Conservation (phyloP, 2,888 invertebrate genomes). For the Epistrophella euchroma region DNA sequence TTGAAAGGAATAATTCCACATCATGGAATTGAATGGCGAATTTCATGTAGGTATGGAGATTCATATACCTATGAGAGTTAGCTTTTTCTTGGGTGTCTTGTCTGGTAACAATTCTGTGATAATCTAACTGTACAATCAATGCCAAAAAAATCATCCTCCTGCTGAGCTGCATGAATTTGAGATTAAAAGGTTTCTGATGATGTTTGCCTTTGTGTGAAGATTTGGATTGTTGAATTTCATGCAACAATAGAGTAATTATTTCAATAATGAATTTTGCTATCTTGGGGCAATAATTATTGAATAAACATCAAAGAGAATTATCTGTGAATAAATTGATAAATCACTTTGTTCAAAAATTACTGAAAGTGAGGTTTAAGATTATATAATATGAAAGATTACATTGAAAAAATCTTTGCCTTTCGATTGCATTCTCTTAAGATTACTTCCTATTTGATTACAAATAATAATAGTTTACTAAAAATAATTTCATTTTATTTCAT, state of each 20-base stretch:
- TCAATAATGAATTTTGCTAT: neutral
- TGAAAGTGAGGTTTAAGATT: no score
- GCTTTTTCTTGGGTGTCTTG: neutral
- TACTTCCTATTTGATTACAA: no score
- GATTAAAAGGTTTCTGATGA: constrained; percentile 3
- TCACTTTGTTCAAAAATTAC: neutral
- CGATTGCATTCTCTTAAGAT: no score
- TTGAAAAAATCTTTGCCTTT: no score
- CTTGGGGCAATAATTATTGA: neutral
- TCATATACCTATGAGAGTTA: neutral
- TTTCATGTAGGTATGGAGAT: neutral
- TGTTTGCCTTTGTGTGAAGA: neutral
- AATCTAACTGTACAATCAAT: constrained; percentile 11
- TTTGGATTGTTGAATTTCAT: constrained; percentile 21
- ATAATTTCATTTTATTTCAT: no score
- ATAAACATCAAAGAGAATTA: neutral
- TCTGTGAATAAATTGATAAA: neutral
- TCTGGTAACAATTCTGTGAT: constrained; percentile 1
- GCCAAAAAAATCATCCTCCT: constrained; percentile 12
- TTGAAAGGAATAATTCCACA: constrained; percentile 15
- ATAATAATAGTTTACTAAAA: no score
- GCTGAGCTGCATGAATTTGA: constrained; percentile 2
- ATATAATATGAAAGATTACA: no score
- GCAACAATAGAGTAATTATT: constrained; percentile 15
- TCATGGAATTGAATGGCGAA: neutral